Evolutionary conservation across 2,113 vertebrate species (phyloP).

Genomic region (Siniperca knerii): DNA sequence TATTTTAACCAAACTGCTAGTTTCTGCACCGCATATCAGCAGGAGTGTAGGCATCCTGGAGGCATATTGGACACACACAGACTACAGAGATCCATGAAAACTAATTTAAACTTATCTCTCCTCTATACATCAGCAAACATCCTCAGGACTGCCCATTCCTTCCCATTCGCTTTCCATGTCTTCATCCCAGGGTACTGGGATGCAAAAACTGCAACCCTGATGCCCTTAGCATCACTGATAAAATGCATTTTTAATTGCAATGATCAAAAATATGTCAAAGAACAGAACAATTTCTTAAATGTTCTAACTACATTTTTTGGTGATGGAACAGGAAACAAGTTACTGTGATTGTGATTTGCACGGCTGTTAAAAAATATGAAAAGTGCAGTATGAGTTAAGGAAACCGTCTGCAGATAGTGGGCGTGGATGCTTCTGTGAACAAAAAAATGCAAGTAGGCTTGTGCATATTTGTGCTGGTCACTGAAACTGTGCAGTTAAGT

Average conservation of each 20-base stretch:
- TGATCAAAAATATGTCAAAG: neutral
- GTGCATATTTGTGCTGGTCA: too few species aligned
- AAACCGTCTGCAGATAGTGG: neutral
- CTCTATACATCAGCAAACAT: constrained; percentile 27
- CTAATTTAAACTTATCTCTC: constrained; percentile 35
- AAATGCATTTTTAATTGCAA: constrained; percentile 10
- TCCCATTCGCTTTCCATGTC: constrained; percentile 22
- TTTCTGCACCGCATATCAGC: constrained; percentile 8
- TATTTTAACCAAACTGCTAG: neutral
- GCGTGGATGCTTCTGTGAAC: neutral
- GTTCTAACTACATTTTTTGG: neutral
- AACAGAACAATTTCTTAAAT: neutral
- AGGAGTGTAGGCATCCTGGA: constrained; percentile 7
- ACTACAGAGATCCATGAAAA: constrained; percentile 30
- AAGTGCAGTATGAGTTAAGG: neutral
- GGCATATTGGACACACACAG: constrained; percentile 9
- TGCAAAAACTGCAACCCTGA: neutral
- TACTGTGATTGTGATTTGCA: neutral
- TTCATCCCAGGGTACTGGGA: constrained; percentile 6
- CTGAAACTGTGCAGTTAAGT: neutral
- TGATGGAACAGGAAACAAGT: neutral
- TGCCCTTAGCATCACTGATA: neutral
- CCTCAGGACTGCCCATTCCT: constrained; percentile 27
- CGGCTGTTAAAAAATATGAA: neutral
- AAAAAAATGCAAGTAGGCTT: neutral